A percentile compares a stretch with the other conserved stretches of the same genome.
Conservation (phyloP, 1,140 invertebrate species). For the Scaptodrosophila lebanonensis region DNA sequence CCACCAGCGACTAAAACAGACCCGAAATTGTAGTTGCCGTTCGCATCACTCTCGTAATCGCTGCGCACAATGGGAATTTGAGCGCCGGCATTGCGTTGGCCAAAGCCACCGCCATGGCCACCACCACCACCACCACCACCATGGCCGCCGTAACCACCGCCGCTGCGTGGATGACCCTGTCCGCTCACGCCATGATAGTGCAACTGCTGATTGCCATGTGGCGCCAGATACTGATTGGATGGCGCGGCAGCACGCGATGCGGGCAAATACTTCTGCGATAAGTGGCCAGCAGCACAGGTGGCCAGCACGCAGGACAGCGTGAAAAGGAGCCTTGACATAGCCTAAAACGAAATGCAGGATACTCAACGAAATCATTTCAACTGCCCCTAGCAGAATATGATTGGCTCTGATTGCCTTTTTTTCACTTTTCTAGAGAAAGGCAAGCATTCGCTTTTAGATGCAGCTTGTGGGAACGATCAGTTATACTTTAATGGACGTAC, state of each 20-base stretch:
- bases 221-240: conserved; percentile 47
- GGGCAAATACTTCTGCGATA: conserved; percentile 59
- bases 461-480: no score
- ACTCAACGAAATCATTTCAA: no score
- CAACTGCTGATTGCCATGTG: conserved; percentile 46
- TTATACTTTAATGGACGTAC: no score
- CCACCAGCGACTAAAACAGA: conserved; percentile 55
- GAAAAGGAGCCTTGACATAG: no score
- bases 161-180: conserved; percentile 30
- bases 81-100: conserved; percentile 37
- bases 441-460: no score
- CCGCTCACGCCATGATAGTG: conserved; percentile 61
- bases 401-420: no score
- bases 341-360: no score
- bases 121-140: neutral
- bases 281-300: conserved; percentile 29
- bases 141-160: neutral
- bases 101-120: conserved; percentile 1
- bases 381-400: no score
- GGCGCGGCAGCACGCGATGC: conserved; percentile 7
- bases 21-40: conserved; percentile 81
- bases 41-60: conserved; percentile 78
- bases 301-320: conserved; percentile 14
- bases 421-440: no score
- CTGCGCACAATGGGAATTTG: conserved; percentile 79